Percentiles rank a stretch among this genome's conserved stretches.
Evolutionary conservation across 2,888 invertebrate species (phyloP).

Genomic region (Cremastinae sp.): DNA sequence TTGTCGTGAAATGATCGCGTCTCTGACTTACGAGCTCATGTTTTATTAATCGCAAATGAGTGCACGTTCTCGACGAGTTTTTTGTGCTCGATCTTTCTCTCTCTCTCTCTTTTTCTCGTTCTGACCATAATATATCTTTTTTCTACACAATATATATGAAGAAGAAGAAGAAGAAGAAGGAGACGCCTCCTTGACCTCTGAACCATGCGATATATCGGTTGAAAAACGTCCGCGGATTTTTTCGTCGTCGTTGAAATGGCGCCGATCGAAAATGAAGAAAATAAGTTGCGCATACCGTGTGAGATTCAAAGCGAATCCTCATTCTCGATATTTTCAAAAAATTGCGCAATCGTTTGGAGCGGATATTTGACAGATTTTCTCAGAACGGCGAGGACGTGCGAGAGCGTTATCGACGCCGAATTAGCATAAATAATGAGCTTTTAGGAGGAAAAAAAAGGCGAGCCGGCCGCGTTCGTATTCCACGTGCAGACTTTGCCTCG

Average conservation of each 20-base stretch:
- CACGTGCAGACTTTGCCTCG: constrained; percentile 1
- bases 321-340: background rate
- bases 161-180: constrained; percentile 30
- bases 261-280: background rate
- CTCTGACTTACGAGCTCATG: constrained; percentile 49
- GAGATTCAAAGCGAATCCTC: constrained; percentile 5
- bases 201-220: constrained; percentile 61
- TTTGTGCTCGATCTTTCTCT: constrained; percentile 14
- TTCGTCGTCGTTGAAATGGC: background rate
- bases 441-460: background rate
- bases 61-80: constrained; percentile 44
- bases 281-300: background rate
- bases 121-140: constrained; percentile 57
- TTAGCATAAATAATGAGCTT: background rate
- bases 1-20: constrained; percentile 35
- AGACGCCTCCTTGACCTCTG: constrained; percentile 68
- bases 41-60: constrained; percentile 56
- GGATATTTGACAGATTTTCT: background rate
- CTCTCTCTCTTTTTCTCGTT: constrained; percentile 19
- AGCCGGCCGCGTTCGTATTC: background rate
- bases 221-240: constrained; percentile 55
- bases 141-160: constrained; percentile 63
- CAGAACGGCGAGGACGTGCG: background rate
- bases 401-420: background rate
- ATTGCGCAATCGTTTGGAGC: constrained; percentile 19